Conservation (phyloP, 2,113 vertebrate genomes). For the Tyrannus savana region DNA sequence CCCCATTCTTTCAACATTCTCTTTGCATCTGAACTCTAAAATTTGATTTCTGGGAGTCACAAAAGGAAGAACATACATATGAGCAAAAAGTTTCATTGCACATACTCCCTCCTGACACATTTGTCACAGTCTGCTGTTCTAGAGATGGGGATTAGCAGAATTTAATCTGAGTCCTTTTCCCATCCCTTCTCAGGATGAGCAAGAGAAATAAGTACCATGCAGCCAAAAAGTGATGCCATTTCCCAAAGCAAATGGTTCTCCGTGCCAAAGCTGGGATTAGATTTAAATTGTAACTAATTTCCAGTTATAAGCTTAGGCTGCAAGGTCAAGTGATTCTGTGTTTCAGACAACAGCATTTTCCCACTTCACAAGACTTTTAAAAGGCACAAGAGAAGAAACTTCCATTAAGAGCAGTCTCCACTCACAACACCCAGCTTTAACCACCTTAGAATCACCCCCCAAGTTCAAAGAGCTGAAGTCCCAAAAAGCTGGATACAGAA, state of each 20-base stretch:
- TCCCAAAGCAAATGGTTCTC: background rate
- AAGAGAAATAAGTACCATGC: background rate
- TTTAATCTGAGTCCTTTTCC: background rate
- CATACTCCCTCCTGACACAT: background rate
- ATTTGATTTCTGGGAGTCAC: background rate
- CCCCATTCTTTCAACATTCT: background rate
- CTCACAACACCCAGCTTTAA: background rate
- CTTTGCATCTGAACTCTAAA: background rate
- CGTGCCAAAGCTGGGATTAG: constrained; percentile 3
- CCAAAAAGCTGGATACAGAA: background rate
- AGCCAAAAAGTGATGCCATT: background rate
- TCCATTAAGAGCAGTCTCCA: background rate
- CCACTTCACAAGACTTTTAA: background rate
- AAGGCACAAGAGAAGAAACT: background rate
- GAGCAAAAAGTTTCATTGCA: background rate
- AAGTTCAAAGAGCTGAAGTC: rapidly evolving
- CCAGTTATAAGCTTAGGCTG: background rate
- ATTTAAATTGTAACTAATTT: constrained; percentile 13
- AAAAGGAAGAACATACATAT: background rate
- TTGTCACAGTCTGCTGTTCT: background rate
- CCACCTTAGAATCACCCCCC: background rate
- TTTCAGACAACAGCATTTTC: background rate
- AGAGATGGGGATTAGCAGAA: background rate
- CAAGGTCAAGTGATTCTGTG: background rate
- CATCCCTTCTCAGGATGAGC: background rate